Conservation (phyloP, 2,797 vertebrate genomes). For the Oophaga sylvatica region DNA sequence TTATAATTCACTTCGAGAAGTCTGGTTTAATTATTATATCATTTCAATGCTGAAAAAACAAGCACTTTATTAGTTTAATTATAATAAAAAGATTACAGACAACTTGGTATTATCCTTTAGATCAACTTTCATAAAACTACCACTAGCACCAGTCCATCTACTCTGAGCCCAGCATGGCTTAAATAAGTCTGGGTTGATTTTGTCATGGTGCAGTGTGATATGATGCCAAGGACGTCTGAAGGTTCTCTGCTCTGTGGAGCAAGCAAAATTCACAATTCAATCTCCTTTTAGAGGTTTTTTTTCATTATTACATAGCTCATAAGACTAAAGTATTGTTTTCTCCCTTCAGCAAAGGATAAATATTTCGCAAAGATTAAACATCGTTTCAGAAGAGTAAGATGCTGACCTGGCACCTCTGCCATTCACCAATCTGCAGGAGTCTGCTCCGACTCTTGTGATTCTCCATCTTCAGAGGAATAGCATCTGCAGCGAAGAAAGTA, state of each 20-base stretch:
- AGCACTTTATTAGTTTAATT: background rate
- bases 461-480: background rate
- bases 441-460: background rate
- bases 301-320: slow-evolving; percentile 21
- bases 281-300: slow-evolving; percentile 8
- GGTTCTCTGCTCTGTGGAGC: slow-evolving; percentile 2
- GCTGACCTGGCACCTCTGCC: slow-evolving; percentile 20
- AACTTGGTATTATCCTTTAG: background rate
- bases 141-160: background rate
- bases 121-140: background rate
- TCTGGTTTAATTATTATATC: background rate
- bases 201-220: background rate
- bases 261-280: slow-evolving; percentile 39
- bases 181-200: background rate
- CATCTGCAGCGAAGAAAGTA: background rate
- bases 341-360: slow-evolving; percentile 20
- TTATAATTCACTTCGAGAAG: background rate
- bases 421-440: background rate
- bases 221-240: slow-evolving; percentile 49
- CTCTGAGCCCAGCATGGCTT: background rate
- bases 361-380: slow-evolving; percentile 21
- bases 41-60: background rate
- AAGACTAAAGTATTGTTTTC: slow-evolving; percentile 49
- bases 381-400: slow-evolving; percentile 12
- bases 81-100: background rate